Evolutionary conservation across 1,140 invertebrate genomes (phyloP), one percentile per base, ranked within the genome.

Genomic region (Anoplophora glabripennis): DNA sequence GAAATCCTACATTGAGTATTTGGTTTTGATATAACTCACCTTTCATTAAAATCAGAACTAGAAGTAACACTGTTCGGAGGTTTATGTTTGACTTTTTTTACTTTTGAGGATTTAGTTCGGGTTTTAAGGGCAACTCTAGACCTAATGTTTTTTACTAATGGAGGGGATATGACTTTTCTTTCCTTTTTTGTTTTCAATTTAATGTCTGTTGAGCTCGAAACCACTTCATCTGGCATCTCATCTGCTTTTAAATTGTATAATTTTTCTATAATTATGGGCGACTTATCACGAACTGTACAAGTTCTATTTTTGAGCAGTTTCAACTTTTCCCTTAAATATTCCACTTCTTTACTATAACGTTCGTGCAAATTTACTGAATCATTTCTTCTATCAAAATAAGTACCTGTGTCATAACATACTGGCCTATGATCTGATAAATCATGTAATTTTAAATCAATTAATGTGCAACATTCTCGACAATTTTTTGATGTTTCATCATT

Each of bases 371-470:
- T 52, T 14, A 53, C 42, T 4, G 68, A 56, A 52, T 74, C 70
- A 33, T 61, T 44, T 38, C 54, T 42, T 54, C 53, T 64, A 62
- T 75, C 67, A 52, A 74, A 75, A 61, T 71, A 74, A n/a, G 73
- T 74, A 34, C 64, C 59, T 4, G 73, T 74, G 42, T 74, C 68
- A 57, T 57, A 68, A 53, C 53, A 69, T 36, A 71, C 10, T 21
- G 56, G 53, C 36, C 37, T 61, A 14, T 37, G 36, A 34, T 49
- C 35, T 35, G 45, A 37, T 37, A 55, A 36, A 45, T 67, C 36
- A 18, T 64, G 60, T 7, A 54, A 42, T 46, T 61, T 65, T 8
- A 62, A 54, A 42, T 58, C 54, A 9, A 45, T 35, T 37, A 60
- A 52, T 17, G 38, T 51, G 51, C 64, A 63, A 52, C 54, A 63